Base-by-base conservation (phyloP, 2,888 invertebrate genomes). In the Pammene fasciana region DNA sequence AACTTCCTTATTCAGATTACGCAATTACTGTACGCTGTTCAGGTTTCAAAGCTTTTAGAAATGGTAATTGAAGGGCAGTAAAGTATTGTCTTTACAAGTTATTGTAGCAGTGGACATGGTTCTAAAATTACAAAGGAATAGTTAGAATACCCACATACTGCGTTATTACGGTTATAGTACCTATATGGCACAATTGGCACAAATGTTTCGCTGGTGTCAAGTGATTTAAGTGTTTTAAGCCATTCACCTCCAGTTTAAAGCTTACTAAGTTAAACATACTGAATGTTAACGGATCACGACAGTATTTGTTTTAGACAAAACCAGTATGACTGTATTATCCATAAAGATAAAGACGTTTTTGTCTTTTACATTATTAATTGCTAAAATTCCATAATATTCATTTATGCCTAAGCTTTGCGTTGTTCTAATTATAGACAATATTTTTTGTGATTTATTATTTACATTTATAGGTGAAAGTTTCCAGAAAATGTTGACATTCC, bases 1-100 rank as follows among this genome's bases (percentile, higher is more conserved):
- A 54, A 50, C 64, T 68, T 68, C 68, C 68, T 18, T 54, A 57
- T 68, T 65, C 50, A 64, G 45, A 68, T 65, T 64, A 38, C 64
- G 62, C 43, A 50, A 68, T 56, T 45, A 64, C 56, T 57, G 18
- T 18, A 36, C 0, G 14, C 45, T 38, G 50, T 56, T 43, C 36
- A 65, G 52, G 52, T 65, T 64, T 50, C 45, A 68, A 68, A 57
- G 64, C 50, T 65, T 54, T 65, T 65, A 45, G 57, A 68, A 64
- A 65, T 68, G 57, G 16, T 68, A 65, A 68, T 68, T 57, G 45
- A 34, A 64, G 50, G 55, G 41, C 38, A 48, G 48, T 14, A 59
- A 34, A 43, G 59, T 41, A 50, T 59, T 52, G 66, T 67, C 59
- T 59, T 52, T 45, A 52, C 52, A 52, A 59, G 52, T 67, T 43